phyloP scores from a whole-genome alignment of 2,797 vertebrate species.

The Staurois parvus region DNA sequence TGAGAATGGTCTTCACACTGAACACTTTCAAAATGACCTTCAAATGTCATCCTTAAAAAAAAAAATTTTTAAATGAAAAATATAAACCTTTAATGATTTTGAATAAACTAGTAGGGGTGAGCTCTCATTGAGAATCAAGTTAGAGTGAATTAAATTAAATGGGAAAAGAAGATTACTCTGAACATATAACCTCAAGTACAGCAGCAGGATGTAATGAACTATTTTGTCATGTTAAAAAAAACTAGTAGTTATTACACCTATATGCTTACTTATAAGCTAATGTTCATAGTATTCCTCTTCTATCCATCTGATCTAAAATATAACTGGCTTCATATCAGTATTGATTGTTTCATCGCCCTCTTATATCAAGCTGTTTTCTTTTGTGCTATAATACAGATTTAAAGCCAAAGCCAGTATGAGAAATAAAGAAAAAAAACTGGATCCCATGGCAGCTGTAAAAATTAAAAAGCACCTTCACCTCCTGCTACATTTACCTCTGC shows the following conservation, averaged over 20 bases:
- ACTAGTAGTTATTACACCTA: neutral
- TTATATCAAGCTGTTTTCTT: no score
- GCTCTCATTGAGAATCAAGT: neutral
- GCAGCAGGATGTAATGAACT: neutral
- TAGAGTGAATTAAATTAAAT: constrained; percentile 6
- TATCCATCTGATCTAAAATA: neutral
- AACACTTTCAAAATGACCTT: constrained; percentile 44
- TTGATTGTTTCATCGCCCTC: neutral
- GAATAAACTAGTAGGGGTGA: constrained; percentile 19
- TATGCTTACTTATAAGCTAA: neutral
- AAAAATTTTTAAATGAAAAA: neutral
- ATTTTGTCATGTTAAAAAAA: neutral
- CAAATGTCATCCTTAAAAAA: constrained; percentile 43
- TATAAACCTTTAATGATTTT: constrained; percentile 1
- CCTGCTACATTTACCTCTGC: no score
- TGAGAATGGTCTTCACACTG: neutral
- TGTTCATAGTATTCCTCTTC: neutral
- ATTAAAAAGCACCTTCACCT: no score
- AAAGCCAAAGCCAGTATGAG: no score
- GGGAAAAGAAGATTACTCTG: neutral
- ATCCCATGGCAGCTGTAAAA: no score
- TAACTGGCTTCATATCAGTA: neutral
- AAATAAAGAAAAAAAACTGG: no score
- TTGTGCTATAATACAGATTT: no score
- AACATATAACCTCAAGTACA: neutral